phyloP scores from a whole-genome alignment of 2,113 vertebrate genomes.

The Nannospalax galili region DNA sequence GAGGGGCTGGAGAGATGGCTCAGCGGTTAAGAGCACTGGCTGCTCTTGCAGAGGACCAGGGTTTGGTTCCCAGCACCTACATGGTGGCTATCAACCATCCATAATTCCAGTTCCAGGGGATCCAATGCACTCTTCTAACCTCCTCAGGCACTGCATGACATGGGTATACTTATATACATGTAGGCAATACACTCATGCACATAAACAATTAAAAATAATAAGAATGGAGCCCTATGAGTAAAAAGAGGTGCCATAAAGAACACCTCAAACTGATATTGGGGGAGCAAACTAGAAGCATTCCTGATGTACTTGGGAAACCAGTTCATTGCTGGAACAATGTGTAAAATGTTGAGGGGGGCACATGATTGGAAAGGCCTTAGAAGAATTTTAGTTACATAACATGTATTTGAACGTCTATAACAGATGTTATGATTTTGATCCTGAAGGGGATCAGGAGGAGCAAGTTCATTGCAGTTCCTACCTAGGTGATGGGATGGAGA shows the following conservation, averaged over 20 bases:
- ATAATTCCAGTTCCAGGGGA: too few relatives aligned
- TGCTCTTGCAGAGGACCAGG: too few relatives aligned
- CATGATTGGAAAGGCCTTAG: not conserved
- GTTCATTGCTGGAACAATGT: not conserved
- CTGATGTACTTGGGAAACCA: not conserved
- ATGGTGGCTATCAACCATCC: too few relatives aligned
- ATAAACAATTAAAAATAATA: too few relatives aligned
- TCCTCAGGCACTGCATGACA: too few relatives aligned
- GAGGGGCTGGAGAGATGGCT: too few relatives aligned
- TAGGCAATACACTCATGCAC: too few relatives aligned
- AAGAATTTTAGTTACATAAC: not conserved
- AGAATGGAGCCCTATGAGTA: not conserved
- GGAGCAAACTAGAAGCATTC: not conserved
- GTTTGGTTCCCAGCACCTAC: too few relatives aligned
- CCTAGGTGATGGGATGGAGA: not conserved
- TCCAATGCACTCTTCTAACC: too few relatives aligned
- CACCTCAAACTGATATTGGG: not conserved
- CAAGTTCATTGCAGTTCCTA: not conserved
- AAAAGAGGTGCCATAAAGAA: not conserved
- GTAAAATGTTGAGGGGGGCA: too few relatives aligned
- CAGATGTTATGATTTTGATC: not conserved
- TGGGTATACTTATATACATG: too few relatives aligned
- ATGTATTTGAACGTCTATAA: not conserved
- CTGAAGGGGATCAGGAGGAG: not conserved
- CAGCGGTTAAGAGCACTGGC: too few relatives aligned